A percentile compares a stretch with the other conserved stretches of the same genome.
Conservation (phyloP, 1,140 invertebrate species). For the Yoshiicerus persimilis region DNA sequence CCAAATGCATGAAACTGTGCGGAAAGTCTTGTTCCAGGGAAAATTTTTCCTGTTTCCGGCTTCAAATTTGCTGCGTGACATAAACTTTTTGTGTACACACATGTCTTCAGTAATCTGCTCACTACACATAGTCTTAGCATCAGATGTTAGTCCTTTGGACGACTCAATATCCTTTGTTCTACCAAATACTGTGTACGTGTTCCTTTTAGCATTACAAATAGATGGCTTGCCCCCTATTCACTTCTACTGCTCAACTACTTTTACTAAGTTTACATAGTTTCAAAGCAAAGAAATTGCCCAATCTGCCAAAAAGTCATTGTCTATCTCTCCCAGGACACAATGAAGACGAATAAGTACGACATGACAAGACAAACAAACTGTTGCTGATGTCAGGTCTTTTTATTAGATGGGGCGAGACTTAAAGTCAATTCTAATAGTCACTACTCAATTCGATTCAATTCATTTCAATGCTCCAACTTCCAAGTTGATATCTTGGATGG, state of each 20-base stretch:
- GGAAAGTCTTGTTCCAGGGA: background rate
- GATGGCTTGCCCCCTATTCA: background rate
- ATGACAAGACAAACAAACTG: constrained; percentile 15
- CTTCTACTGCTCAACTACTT: background rate
- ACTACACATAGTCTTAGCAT: background rate
- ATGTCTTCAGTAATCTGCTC: background rate
- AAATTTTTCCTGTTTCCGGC: constrained; percentile 21
- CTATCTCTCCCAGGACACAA: background rate
- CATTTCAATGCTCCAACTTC: background rate
- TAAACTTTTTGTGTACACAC: constrained; percentile 20
- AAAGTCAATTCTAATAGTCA: background rate
- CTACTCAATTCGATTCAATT: background rate
- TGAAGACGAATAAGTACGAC: background rate
- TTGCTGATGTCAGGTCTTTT: constrained; percentile 19
- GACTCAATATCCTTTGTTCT: background rate
- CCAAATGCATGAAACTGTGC: background rate
- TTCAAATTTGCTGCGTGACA: constrained; percentile 11
- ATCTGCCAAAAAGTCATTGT: constrained; percentile 10
- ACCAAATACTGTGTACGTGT: background rate
- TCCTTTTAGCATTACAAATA: background rate
- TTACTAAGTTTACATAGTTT: background rate
- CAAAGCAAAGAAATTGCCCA: background rate
- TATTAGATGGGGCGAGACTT: background rate
- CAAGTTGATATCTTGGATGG: background rate
- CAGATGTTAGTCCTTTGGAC: background rate